Percentiles rank a stretch among this genome's conserved stretches.
Evolutionary conservation across 2,113 vertebrate genomes (phyloP).

Genomic region (Vulpes lagopus): DNA sequence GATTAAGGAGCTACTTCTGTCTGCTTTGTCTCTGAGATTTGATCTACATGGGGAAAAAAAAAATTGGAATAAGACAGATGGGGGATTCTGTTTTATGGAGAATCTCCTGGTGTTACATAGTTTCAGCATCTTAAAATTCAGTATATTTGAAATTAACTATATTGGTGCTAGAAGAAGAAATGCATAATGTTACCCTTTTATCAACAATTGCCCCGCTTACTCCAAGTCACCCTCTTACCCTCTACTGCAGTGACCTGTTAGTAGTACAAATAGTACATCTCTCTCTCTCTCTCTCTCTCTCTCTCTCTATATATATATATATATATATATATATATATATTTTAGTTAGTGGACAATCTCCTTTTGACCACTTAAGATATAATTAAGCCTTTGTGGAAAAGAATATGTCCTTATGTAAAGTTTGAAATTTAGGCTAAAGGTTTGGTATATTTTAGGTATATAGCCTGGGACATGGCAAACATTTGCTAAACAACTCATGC

Average conservation of each 20-base stretch:
- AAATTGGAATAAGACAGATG: neutral
- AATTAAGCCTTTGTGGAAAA: constrained; percentile 72
- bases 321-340: too few species aligned
- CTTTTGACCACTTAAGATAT: constrained; percentile 24
- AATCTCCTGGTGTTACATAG: neutral
- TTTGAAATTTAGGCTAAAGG: constrained; percentile 44
- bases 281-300: neutral
- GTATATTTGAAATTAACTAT: neutral
- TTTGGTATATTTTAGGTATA: constrained; percentile 63
- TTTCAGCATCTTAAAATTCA: neutral
- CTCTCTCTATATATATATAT: too few species aligned
- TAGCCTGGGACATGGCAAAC: constrained; percentile 72
- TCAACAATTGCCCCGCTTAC: neutral
- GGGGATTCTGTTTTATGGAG: neutral
- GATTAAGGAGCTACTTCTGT: constrained; percentile 31
- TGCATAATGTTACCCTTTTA: neutral
- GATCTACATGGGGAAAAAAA: constrained; percentile 57
- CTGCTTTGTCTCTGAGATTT: constrained; percentile 69
- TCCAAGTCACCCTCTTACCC: neutral
- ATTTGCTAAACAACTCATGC: constrained; percentile 79
- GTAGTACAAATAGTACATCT: neutral
- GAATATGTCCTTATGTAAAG: constrained; percentile 68
- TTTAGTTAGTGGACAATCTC: neutral
- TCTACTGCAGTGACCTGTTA: neutral
- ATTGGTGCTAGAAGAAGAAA: neutral